Evolutionary conservation across 2,113 vertebrate genomes (phyloP).

Genomic region (Sinocyclocheilus grahami): DNA sequence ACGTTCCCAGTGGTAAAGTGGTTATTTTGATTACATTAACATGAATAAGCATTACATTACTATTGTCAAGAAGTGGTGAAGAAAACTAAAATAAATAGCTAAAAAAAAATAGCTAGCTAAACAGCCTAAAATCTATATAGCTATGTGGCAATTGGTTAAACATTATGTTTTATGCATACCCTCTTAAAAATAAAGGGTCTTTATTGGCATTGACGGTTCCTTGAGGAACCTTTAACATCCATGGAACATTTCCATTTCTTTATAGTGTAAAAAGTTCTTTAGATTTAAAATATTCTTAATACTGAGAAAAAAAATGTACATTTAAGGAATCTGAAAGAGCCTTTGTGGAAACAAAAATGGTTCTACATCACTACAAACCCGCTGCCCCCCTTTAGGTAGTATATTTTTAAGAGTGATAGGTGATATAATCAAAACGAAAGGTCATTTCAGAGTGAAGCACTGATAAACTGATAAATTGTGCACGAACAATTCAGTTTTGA

Average conservation of each 20-base stretch:
- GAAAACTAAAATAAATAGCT: not conserved
- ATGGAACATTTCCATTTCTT: no score
- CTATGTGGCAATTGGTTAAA: not conserved
- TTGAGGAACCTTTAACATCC: no score
- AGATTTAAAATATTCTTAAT: no score
- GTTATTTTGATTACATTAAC: no score
- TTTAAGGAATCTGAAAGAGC: no score
- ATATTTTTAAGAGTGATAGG: not conserved
- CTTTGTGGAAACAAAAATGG: no score
- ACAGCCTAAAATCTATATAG: not conserved
- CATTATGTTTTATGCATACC: not conserved
- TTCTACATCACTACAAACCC: no score
- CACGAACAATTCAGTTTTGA: not conserved
- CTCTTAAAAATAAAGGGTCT: not conserved
- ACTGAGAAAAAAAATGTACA: no score
- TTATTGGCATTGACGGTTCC: not conserved
- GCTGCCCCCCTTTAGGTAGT: no score
- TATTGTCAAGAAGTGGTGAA: not conserved
- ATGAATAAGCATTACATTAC: not conserved
- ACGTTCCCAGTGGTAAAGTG: no score
- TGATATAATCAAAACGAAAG: not conserved
- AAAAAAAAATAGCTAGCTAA: not conserved
- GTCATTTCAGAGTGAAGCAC: not conserved
- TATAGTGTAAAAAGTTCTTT: no score
- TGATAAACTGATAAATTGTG: not conserved